Evolutionary conservation across 2,888 invertebrate genomes (phyloP).

Genomic region (Cosmorhoe ocellata): DNA sequence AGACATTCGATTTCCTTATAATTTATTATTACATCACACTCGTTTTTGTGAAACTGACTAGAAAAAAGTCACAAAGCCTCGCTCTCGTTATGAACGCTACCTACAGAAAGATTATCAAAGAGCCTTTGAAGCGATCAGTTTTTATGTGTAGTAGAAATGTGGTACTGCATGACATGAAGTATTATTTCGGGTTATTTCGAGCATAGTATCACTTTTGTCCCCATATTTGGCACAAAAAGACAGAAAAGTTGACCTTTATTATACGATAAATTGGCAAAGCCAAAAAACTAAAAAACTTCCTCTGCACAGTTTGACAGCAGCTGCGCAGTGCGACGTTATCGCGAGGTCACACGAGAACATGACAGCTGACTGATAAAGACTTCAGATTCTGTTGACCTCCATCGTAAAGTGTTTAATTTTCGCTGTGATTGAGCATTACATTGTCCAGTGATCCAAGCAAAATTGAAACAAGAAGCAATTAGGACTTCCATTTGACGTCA

Average conservation of each 20-base stretch:
- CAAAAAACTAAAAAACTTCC: conserved; percentile 28
- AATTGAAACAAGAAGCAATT: conserved; percentile 17
- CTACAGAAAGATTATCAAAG: background rate
- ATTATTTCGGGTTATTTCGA: too few species aligned
- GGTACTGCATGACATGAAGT: too few species aligned
- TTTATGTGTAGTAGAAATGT: too few species aligned
- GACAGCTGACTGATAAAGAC: conserved; percentile 51
- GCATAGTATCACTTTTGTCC: too few species aligned
- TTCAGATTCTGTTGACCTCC: conserved; percentile 46
- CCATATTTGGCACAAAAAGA: conserved; percentile 8
- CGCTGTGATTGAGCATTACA: conserved; percentile 23
- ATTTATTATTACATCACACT: conserved; percentile 25
- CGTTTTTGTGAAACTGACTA: background rate
- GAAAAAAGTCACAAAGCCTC: background rate
- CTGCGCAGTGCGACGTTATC: conserved; percentile 61
- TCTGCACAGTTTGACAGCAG: conserved; percentile 34
- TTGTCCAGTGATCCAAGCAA: conserved; percentile 10
- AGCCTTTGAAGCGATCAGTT: too few species aligned
- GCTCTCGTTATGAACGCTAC: background rate
- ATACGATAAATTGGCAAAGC: conserved; percentile 15
- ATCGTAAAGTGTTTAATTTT: conserved; percentile 18
- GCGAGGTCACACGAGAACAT: conserved; percentile 52
- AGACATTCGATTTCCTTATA: conserved; percentile 40
- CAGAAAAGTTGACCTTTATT: conserved; percentile 9
- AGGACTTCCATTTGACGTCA: conserved; percentile 17